Evolutionary conservation across 1,140 invertebrate species (phyloP).

Genomic region (Drosophila setifemur): DNA sequence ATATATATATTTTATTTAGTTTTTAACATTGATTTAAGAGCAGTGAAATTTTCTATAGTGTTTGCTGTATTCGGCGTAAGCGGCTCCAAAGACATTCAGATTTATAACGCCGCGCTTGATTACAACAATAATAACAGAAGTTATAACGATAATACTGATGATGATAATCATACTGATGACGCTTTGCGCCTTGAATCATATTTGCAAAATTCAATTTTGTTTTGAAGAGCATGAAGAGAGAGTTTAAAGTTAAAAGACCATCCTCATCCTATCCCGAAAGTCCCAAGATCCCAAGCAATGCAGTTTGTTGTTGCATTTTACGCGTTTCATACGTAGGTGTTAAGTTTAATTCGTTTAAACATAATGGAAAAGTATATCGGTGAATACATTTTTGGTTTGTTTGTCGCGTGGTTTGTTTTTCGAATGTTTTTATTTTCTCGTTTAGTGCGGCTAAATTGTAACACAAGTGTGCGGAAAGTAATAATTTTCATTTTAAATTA

Average conservation of each 20-base stretch:
- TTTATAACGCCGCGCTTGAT: constrained; percentile 21
- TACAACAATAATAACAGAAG: neutral
- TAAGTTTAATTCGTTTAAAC: constrained; percentile 59
- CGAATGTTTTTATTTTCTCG: constrained; percentile 24
- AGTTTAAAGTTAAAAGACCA: constrained; percentile 59
- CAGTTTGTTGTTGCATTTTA: constrained; percentile 52
- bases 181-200: constrained; percentile 28
- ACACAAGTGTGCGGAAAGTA: constrained; percentile 24
- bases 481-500: constrained; percentile 23
- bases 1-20: constrained; percentile 59
- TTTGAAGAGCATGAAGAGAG: constrained; percentile 30
- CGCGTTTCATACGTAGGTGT: constrained; percentile 42
- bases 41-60: constrained; percentile 18
- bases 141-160: constrained; percentile 13
- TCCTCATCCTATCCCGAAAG: constrained; percentile 8
- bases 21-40: constrained; percentile 31
- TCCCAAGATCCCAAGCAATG: constrained; percentile 15
- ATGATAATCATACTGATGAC: constrained; percentile 31
- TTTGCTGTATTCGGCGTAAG: constrained; percentile 41
- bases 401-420: constrained; percentile 46
- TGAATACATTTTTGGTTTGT: constrained; percentile 39
- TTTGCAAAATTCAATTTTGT: constrained; percentile 72
- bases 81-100: constrained; percentile 71
- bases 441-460: constrained; percentile 23
- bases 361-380: constrained; percentile 8